A percentile compares a stretch with the other conserved stretches of the same genome.
phyloP scores from a whole-genome alignment of 2,888 invertebrate species.

The Acanthococcus lagerstroemiae region DNA sequence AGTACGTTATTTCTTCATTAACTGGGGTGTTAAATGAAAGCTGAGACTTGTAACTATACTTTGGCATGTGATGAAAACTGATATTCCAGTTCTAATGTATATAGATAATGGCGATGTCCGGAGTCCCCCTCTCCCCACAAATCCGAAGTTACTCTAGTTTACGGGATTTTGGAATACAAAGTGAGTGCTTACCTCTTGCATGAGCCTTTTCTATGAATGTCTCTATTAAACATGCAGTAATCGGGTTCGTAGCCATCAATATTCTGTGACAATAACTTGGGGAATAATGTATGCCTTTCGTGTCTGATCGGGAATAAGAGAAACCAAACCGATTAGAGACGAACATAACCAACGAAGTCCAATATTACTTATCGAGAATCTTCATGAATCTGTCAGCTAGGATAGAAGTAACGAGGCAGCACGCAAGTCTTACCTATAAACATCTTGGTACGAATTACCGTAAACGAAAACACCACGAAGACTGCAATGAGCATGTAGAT shows the following conservation, averaged over 20 bases:
- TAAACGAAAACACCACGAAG: constrained; percentile 88
- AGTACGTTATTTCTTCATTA: too few species aligned
- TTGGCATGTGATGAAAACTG: too few species aligned
- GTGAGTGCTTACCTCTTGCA: constrained; percentile 60
- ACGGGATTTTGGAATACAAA: too few species aligned
- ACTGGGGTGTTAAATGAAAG: too few species aligned
- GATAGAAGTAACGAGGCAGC: neutral
- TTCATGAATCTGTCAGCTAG: neutral
- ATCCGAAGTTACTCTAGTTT: too few species aligned
- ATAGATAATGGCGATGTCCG: too few species aligned
- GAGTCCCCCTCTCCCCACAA: too few species aligned
- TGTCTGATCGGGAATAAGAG: constrained; percentile 51
- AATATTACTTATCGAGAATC: neutral
- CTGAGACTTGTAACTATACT: too few species aligned
- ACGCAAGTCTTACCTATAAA: constrained; percentile 54
- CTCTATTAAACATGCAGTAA: constrained; percentile 87
- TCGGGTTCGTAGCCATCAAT: constrained; percentile 78
- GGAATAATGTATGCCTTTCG: constrained; percentile 89
- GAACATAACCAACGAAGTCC: neutral
- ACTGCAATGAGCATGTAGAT: constrained; percentile 88
- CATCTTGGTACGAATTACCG: constrained; percentile 88
- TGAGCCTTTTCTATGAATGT: constrained; percentile 73
- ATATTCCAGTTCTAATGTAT: too few species aligned
- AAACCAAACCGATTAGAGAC: too few species aligned
- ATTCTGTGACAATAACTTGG: constrained; percentile 76